A percentile compares a stretch with the other conserved stretches of the same genome.
Conservation (phyloP, 2,797 vertebrate species). For the Antennarius maculatus region DNA sequence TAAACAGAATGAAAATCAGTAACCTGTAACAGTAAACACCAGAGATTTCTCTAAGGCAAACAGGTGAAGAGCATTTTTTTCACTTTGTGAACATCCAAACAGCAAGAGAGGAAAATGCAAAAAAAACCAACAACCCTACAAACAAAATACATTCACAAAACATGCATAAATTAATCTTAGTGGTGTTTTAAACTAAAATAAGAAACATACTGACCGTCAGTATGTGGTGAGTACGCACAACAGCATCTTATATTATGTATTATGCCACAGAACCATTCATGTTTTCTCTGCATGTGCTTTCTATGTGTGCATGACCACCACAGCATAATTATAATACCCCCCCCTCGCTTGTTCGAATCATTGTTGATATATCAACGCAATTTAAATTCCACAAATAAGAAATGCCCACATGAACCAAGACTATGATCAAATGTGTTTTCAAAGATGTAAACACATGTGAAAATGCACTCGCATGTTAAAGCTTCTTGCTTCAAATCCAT, state of each 20-base stretch:
- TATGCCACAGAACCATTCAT: slow-evolving; percentile 23
- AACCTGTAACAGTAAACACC: slow-evolving; percentile 43
- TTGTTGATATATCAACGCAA: slow-evolving; percentile 37
- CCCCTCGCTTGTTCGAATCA: slow-evolving; percentile 8
- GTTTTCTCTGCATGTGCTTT: slow-evolving; percentile 41
- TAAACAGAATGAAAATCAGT: slow-evolving; percentile 38
- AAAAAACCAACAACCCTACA: background rate
- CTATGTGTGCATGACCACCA: slow-evolving; percentile 26
- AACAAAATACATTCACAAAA: slow-evolving; percentile 39
- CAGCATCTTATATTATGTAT: slow-evolving; percentile 36
- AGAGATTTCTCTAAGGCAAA: slow-evolving; percentile 26
- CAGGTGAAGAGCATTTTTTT: background rate
- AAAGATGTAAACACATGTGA: background rate
- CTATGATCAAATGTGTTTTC: slow-evolving; percentile 6
- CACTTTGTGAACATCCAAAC: slow-evolving; percentile 7
- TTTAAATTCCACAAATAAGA: slow-evolving; percentile 18
- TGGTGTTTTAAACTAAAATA: slow-evolving; percentile 44
- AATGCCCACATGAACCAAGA: slow-evolving; percentile 24
- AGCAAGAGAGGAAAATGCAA: slow-evolving; percentile 15
- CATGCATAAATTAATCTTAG: slow-evolving; percentile 44
- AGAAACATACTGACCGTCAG: slow-evolving; percentile 50
- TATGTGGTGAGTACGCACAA: slow-evolving; percentile 47
- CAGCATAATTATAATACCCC: slow-evolving; percentile 39
- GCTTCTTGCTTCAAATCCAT: slow-evolving; percentile 1
- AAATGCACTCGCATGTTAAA: slow-evolving; percentile 4